Percentiles rank a stretch among this genome's conserved stretches.
These are phyloP conservation scores for Xestia sexstrigata DNA, from an alignment of 2,888 invertebrate species.

Conservation along the genomic window DNA sequence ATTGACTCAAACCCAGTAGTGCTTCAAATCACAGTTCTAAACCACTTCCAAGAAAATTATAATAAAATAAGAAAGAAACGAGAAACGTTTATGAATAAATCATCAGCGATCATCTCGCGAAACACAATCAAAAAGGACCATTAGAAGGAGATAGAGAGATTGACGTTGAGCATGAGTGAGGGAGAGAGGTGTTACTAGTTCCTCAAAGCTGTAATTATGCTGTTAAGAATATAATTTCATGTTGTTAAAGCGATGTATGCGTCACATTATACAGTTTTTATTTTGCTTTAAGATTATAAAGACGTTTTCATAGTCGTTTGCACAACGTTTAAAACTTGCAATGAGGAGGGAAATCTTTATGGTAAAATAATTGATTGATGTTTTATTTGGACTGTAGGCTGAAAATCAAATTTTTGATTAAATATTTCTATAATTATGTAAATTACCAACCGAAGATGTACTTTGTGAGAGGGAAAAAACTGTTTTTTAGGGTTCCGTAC, in stretches of 20 bases:
- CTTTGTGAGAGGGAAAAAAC: not conserved
- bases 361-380: conserved; percentile 13
- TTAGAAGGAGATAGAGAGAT: conserved; percentile 68
- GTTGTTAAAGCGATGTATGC: conserved; percentile 80
- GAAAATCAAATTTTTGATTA: not conserved
- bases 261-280: conserved; percentile 77
- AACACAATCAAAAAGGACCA: conserved; percentile 72
- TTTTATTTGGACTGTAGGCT: not conserved
- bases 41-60: conserved; percentile 74
- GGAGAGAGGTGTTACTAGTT: conserved; percentile 74
- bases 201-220: conserved; percentile 82
- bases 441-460: not conserved
- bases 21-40: conserved; percentile 76
- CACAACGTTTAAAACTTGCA: conserved; percentile 34
- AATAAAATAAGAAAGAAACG: conserved; percentile 72
- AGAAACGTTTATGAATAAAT: conserved; percentile 80
- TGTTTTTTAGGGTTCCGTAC: not conserved
- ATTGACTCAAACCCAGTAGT: conserved; percentile 79
- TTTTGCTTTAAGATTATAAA: conserved; percentile 72
- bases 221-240: conserved; percentile 85
- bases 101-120: conserved; percentile 75
- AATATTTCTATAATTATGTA: not conserved
- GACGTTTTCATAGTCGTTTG: conserved; percentile 69
- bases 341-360: conserved; percentile 16
- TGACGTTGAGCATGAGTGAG: conserved; percentile 59